Conservation (phyloP, 2,113 vertebrate genomes). For the Brachyhypopomus occidentalis region DNA sequence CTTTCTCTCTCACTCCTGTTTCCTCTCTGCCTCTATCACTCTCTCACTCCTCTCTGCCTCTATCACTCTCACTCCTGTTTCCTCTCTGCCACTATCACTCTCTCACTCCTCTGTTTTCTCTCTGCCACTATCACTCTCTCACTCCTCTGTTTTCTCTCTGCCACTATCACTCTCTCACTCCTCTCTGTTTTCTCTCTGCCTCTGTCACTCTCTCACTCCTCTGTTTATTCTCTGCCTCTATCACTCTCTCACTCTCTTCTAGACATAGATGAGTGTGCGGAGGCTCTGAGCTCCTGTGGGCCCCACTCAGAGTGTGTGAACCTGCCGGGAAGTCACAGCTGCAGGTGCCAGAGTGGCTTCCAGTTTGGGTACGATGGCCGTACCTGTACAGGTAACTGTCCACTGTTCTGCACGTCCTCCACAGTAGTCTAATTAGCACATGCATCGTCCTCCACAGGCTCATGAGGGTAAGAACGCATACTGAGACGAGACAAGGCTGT, state of each 20-base stretch:
- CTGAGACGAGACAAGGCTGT: too few relatives aligned
- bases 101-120: too few relatives aligned
- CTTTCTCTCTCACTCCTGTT: slow-evolving; percentile 17
- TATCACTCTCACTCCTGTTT: too few relatives aligned
- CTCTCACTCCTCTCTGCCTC: neutral
- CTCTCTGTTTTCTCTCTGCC: slow-evolving; percentile 1
- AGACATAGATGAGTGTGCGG: slow-evolving; percentile 88
- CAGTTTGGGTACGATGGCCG: slow-evolving; percentile 70
- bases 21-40: slow-evolving; percentile 25
- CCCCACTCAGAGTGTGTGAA: slow-evolving; percentile 81
- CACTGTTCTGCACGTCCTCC: neutral
- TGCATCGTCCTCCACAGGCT: too few relatives aligned
- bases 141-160: too few relatives aligned
- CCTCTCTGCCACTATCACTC: slow-evolving; percentile 22
- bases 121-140: too few relatives aligned
- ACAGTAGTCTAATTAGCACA: too few relatives aligned
- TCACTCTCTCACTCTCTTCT: slow-evolving; percentile 17
- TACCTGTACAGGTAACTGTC: slow-evolving; percentile 80
- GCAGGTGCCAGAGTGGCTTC: slow-evolving; percentile 80
- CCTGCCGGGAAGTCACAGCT: slow-evolving; percentile 79
- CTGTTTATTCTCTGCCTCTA: slow-evolving; percentile 19
- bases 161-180: neutral
- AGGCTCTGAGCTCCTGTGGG: slow-evolving; percentile 74
- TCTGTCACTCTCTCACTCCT: slow-evolving; percentile 29
- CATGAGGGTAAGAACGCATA: too few relatives aligned